These are phyloP conservation scores for Phycodurus eques DNA, from an alignment of 2,113 vertebrate genomes.

Conservation along the genomic window DNA sequence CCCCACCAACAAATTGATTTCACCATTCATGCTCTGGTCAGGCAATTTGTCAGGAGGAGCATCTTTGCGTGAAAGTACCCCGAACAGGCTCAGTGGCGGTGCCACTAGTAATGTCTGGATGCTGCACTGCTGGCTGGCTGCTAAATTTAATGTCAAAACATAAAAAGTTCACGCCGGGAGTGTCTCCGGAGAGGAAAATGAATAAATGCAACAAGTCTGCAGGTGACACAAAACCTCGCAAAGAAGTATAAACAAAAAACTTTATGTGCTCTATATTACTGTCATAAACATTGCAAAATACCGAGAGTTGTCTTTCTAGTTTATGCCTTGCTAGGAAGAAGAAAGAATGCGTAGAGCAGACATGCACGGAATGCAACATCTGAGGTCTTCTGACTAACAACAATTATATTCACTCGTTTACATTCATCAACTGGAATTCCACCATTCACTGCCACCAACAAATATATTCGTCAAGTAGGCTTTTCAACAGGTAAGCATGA, in stretches of 20 bases:
- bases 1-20: constrained; percentile 29
- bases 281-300: too few species aligned
- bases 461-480: too few species aligned
- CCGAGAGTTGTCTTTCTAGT: too few species aligned
- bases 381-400: too few species aligned
- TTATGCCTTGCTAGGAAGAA: too few species aligned
- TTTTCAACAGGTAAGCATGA: too few species aligned
- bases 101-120: not conserved
- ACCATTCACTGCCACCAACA: too few species aligned
- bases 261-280: too few species aligned
- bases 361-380: too few species aligned
- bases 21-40: constrained; percentile 9
- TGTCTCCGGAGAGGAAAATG: not conserved
- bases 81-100: constrained; percentile 11
- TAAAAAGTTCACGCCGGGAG: not conserved
- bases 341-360: too few species aligned
- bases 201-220: not conserved
- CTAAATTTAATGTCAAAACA: not conserved
- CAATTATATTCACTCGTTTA: too few species aligned
- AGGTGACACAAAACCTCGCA: not conserved
- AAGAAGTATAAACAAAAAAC: not conserved
- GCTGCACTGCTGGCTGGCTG: constrained; percentile 1
- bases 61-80: constrained; percentile 9
- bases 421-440: too few species aligned
- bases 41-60: not conserved